phyloP scores from a whole-genome alignment of 2,888 invertebrate species.

The Operophtera brumata region DNA sequence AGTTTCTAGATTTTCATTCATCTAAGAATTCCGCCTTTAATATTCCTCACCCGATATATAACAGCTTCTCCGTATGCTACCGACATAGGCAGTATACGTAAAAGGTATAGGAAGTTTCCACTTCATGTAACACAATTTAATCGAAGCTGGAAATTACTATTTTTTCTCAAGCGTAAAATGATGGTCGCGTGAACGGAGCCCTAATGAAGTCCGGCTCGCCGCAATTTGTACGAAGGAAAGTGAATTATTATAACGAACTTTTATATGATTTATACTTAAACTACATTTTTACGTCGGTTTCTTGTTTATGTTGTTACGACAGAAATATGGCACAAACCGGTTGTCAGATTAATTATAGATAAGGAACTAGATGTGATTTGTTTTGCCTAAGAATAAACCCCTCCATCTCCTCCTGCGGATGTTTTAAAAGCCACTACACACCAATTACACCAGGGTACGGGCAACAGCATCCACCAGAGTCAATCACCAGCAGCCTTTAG shows the following conservation, averaged over 20 bases:
- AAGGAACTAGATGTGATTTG: too few relatives aligned
- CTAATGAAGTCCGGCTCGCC: conserved; percentile 28
- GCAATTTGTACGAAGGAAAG: conserved; percentile 32
- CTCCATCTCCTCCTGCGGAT: too few relatives aligned
- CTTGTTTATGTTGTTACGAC: conserved; percentile 7
- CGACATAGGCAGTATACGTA: not conserved
- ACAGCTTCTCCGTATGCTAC: not conserved
- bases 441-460: too few relatives aligned
- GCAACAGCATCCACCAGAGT: too few relatives aligned
- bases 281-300: conserved; percentile 11
- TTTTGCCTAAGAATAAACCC: too few relatives aligned
- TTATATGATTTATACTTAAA: conserved; percentile 20
- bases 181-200: conserved; percentile 28
- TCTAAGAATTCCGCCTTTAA: too few relatives aligned
- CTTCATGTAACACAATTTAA: conserved; percentile 1
- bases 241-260: conserved; percentile 28
- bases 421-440: too few relatives aligned
- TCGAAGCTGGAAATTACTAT: conserved; percentile 8
- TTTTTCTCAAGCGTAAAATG: conserved; percentile 28
- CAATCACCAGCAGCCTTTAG: too few relatives aligned
- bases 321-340: conserved; percentile 6
- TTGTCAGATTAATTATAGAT: conserved; percentile 1
- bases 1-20: too few relatives aligned
- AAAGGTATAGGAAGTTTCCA: not conserved
- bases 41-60: too few relatives aligned